Percentiles rank a stretch among this genome's conserved stretches.
Evolutionary conservation across 2,113 vertebrate genomes (phyloP).

Genomic region (Clinocottus analis): DNA sequence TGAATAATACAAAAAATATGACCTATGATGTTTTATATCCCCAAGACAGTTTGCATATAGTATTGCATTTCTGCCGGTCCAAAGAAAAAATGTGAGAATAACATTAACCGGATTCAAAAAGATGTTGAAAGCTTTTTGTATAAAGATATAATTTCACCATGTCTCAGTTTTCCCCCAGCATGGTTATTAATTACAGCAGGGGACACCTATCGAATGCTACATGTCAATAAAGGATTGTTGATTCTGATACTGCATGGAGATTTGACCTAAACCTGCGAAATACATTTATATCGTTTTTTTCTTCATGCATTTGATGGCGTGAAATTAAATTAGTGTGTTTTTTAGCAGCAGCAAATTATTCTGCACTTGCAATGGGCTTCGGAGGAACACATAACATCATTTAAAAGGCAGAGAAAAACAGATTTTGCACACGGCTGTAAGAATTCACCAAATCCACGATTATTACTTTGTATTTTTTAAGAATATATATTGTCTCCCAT

Average conservation of each 20-base stretch:
- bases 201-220: constrained; percentile 27
- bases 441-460: background rate
- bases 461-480: constrained; percentile 14
- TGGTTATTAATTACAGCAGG: constrained; percentile 23
- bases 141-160: constrained; percentile 12
- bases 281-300: constrained; percentile 27
- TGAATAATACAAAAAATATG: constrained; percentile 54
- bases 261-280: constrained; percentile 49
- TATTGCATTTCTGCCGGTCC: constrained; percentile 20
- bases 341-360: constrained; percentile 30
- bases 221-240: constrained; percentile 37
- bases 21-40: constrained; percentile 53
- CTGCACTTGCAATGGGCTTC: constrained; percentile 11
- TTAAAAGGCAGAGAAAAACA: constrained; percentile 7
- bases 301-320: constrained; percentile 11
- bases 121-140: constrained; percentile 7
- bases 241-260: constrained; percentile 37
- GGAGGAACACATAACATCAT: constrained; percentile 10
- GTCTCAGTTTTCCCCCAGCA: constrained; percentile 6
- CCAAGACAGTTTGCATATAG: constrained; percentile 7
- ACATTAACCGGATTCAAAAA: background rate
- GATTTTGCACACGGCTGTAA: background rate
- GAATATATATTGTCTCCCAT: constrained; percentile 1
- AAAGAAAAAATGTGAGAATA: constrained; percentile 31
- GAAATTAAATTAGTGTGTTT: constrained; percentile 22